phyloP scores from a whole-genome alignment of 2,888 invertebrate species.

The Trypoxylon attenuatum region DNA sequence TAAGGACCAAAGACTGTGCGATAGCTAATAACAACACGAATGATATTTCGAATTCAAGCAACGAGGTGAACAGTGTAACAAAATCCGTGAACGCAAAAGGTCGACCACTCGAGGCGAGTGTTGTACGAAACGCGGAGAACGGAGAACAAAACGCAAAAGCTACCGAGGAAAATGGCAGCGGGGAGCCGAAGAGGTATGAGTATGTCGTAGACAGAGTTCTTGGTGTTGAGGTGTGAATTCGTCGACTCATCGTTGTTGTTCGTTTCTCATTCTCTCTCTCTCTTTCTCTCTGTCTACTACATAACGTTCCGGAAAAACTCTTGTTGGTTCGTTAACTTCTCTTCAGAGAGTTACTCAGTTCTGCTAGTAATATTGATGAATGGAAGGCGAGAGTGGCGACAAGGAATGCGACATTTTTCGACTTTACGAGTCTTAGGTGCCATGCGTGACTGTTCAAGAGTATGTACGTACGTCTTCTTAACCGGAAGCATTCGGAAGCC shows the following conservation, averaged over 20 bases:
- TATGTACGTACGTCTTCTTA: neutral
- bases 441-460: constrained; percentile 42
- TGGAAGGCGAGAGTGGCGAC: neutral
- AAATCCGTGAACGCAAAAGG: constrained; percentile 47
- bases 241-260: neutral
- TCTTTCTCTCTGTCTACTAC: too few species aligned
- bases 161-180: constrained; percentile 48
- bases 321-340: too few species aligned
- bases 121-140: constrained; percentile 30
- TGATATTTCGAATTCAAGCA: constrained; percentile 11
- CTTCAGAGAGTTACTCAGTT: too few species aligned
- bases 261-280: neutral
- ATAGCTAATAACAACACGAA: constrained; percentile 24
- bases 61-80: constrained; percentile 28
- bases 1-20: constrained; percentile 1
- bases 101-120: constrained; percentile 28
- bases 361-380: neutral
- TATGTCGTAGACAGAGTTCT: constrained; percentile 89
- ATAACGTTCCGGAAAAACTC: too few species aligned
- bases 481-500: constrained; percentile 8
- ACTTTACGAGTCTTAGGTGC: constrained; percentile 48
- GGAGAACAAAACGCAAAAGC: constrained; percentile 35
- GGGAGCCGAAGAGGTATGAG: constrained; percentile 80
- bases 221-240: constrained; percentile 87
- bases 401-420: constrained; percentile 6